Percentiles rank a stretch among this genome's conserved stretches.
Evolutionary conservation across 2,797 vertebrate species (phyloP).

Genomic region (Sebastes minor): DNA sequence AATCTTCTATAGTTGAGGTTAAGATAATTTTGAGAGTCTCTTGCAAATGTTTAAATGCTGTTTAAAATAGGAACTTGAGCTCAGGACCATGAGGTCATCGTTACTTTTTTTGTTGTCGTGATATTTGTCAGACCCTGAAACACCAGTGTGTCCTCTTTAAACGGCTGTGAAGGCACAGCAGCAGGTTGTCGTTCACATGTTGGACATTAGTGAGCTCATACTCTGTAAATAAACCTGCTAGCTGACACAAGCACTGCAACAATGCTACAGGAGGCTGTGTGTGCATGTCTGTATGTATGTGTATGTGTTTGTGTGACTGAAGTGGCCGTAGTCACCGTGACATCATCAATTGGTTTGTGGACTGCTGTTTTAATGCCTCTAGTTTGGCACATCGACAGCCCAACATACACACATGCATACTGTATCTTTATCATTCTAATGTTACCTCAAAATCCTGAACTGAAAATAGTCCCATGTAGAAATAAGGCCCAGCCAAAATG

Average conservation of each 20-base stretch:
- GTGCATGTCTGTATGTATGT: neutral
- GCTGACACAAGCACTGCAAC: neutral
- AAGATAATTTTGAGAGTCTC: neutral
- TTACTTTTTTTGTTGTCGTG: neutral
- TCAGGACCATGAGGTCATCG: neutral
- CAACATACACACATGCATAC: neutral
- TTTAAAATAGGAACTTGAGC: neutral
- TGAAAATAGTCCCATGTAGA: neutral
- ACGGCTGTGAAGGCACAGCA: neutral
- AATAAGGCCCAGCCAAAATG: neutral
- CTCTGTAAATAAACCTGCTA: conserved; percentile 34
- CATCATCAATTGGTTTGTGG: too few relatives aligned
- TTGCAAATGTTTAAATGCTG: neutral
- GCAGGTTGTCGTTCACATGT: neutral
- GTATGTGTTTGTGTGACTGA: too few relatives aligned
- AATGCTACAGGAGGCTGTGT: neutral
- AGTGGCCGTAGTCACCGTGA: too few relatives aligned
- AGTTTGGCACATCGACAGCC: neutral
- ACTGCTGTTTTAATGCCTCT: too few relatives aligned
- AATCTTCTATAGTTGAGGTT: neutral
- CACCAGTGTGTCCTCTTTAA: neutral
- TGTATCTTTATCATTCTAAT: neutral
- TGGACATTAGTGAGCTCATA: conserved; percentile 25
- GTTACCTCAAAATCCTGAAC: neutral
- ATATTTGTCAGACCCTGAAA: conserved; percentile 6